Percentiles rank a stretch among this genome's conserved stretches.
Conservation (phyloP, 2,113 vertebrate species). For the Actenoides hombroni region DNA sequence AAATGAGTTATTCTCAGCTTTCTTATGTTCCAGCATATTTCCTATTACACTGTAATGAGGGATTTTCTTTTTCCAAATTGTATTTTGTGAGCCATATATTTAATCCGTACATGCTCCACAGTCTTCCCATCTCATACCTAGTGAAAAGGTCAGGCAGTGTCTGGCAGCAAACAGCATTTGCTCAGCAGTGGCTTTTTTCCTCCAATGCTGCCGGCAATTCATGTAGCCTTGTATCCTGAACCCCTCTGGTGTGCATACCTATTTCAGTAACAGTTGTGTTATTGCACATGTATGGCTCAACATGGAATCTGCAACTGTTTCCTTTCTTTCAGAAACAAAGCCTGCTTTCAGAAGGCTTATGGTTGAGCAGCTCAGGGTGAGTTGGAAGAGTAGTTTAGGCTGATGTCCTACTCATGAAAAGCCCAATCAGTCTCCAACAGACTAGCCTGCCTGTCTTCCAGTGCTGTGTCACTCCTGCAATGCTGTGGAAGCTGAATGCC, state of each 20-base stretch:
- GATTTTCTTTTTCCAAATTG: neutral
- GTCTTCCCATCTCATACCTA: neutral
- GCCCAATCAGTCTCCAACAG: neutral
- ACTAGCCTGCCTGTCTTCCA: fast-evolving
- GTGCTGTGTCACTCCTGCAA: fast-evolving
- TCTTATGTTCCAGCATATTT: neutral
- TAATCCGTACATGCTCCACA: neutral
- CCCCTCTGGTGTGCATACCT: neutral
- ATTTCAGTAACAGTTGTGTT: neutral
- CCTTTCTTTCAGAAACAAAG: neutral
- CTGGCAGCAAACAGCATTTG: neutral
- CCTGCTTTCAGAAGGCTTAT: neutral
- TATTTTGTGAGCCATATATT: neutral
- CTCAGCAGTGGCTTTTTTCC: neutral
- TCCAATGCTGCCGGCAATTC: neutral
- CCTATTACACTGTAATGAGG: neutral
- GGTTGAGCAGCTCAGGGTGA: neutral
- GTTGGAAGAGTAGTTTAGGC: neutral
- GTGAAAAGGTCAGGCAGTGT: neutral
- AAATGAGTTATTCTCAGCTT: constrained; percentile 16
- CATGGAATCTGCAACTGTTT: fast-evolving
- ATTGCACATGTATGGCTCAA: neutral
- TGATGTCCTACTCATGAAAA: neutral
- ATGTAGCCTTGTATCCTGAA: neutral
- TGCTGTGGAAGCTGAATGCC: fast-evolving